Conservation (phyloP, 1,140 invertebrate genomes). For the Drosophila watanabei region DNA sequence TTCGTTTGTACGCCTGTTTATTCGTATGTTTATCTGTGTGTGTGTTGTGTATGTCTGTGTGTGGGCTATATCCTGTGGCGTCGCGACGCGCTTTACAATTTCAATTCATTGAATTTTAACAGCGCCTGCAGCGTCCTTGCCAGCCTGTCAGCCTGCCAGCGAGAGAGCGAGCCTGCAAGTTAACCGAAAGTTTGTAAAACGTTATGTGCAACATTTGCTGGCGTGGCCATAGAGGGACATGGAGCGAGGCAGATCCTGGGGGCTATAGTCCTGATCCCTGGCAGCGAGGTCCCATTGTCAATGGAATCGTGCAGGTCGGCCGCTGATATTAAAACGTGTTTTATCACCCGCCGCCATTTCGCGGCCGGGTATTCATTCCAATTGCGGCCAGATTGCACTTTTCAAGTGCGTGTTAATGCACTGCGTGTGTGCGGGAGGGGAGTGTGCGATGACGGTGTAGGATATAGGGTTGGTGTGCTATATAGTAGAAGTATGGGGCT, state of each 20-base stretch:
- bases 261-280: constrained; percentile 40
- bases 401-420: constrained; percentile 84
- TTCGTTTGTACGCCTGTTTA: constrained; percentile 22
- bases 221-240: neutral
- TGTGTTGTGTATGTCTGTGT: constrained; percentile 19
- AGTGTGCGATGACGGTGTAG: neutral
- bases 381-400: constrained; percentile 83
- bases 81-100: constrained; percentile 78
- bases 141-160: constrained; percentile 4
- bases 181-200: constrained; percentile 79
- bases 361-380: constrained; percentile 80
- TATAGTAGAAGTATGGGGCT: constrained; percentile 11
- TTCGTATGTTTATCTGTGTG: constrained; percentile 20
- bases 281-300: constrained; percentile 55
- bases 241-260: constrained; percentile 4
- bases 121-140: constrained; percentile 66
- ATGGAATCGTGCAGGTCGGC: constrained; percentile 49
- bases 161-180: constrained; percentile 8
- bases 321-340: constrained; percentile 82
- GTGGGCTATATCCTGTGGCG: constrained; percentile 55
- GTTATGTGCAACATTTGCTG: constrained; percentile 78
- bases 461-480: constrained; percentile 14
- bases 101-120: constrained; percentile 85
- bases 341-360: constrained; percentile 84
- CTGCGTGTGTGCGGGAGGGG: constrained; percentile 33